Conservation (phyloP, 2,888 invertebrate genomes). For the Epistrophe grossulariae region DNA sequence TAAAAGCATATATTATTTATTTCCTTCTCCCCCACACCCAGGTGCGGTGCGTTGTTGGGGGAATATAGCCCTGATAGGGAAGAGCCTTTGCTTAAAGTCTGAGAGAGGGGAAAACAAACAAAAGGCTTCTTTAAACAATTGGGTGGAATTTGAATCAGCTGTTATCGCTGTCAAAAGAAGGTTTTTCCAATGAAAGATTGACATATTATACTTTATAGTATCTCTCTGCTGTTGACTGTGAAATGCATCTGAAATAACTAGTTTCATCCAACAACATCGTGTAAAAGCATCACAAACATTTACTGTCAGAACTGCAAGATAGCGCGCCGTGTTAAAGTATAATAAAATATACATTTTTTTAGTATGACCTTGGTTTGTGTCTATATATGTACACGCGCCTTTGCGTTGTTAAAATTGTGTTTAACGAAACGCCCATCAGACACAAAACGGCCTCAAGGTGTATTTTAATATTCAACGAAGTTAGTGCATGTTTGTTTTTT, state of each 20-base stretch:
- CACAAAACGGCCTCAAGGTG: constrained; percentile 63
- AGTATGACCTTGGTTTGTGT: neutral
- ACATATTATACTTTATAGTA: too few species aligned
- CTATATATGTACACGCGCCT: neutral
- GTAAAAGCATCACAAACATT: neutral
- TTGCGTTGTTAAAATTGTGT: constrained; percentile 50
- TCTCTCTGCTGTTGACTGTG: too few species aligned
- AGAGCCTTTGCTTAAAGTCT: too few species aligned
- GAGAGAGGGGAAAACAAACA: too few species aligned
- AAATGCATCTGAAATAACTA: neutral
- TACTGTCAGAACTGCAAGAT: neutral
- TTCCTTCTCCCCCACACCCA: too few species aligned
- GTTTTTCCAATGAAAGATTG: too few species aligned
- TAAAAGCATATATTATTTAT: too few species aligned
- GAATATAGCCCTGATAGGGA: too few species aligned
- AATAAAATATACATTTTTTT: neutral
- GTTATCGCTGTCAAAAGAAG: too few species aligned
- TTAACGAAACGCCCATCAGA: constrained; percentile 64
- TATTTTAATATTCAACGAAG: constrained; percentile 69
- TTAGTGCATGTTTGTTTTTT: constrained; percentile 38
- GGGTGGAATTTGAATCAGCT: too few species aligned
- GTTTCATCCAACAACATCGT: neutral
- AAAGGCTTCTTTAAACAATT: too few species aligned
- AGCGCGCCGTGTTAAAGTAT: neutral
- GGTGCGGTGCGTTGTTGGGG: too few species aligned